Evolutionary conservation across 1,140 invertebrate genomes (phyloP).

Genomic region (Leptinotarsa lineolata): DNA sequence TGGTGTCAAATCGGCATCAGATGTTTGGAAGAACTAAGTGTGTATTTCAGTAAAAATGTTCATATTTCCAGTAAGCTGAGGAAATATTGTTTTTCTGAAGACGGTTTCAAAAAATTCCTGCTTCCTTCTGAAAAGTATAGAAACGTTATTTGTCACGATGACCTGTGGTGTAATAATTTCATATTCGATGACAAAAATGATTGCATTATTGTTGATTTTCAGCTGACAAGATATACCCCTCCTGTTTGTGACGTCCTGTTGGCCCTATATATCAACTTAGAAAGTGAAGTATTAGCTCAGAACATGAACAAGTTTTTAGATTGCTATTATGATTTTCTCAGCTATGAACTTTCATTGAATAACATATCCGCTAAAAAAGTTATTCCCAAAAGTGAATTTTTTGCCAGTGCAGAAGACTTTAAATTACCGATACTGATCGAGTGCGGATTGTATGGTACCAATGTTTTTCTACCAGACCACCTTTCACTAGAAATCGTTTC

Average conservation of each 20-base stretch:
- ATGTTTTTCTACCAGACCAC: conserved; percentile 17
- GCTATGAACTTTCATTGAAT: not conserved
- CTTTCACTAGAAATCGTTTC: not conserved
- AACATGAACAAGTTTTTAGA: not conserved
- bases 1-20: not conserved
- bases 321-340: conserved; percentile 4
- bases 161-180: conserved; percentile 27
- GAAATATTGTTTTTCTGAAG: not conserved
- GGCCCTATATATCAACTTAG: conserved; percentile 16
- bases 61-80: not conserved
- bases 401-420: conserved; percentile 10
- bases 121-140: not conserved
- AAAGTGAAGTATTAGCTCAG: not conserved
- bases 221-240: conserved; percentile 27
- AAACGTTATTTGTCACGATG: conserved; percentile 10
- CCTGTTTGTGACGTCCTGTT: conserved; percentile 24
- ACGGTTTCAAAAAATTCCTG: not conserved
- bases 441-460: conserved; percentile 19
- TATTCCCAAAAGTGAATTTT: conserved; percentile 18
- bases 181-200: conserved; percentile 30
- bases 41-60: not conserved
- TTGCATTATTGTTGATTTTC: conserved; percentile 27
- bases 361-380: not conserved
- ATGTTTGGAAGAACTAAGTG: not conserved
- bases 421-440: conserved; percentile 18